Evolutionary conservation across 64 coral and sea anemone species (phyloP).

Genomic region (Hydrozoanthus tunicans): DNA sequence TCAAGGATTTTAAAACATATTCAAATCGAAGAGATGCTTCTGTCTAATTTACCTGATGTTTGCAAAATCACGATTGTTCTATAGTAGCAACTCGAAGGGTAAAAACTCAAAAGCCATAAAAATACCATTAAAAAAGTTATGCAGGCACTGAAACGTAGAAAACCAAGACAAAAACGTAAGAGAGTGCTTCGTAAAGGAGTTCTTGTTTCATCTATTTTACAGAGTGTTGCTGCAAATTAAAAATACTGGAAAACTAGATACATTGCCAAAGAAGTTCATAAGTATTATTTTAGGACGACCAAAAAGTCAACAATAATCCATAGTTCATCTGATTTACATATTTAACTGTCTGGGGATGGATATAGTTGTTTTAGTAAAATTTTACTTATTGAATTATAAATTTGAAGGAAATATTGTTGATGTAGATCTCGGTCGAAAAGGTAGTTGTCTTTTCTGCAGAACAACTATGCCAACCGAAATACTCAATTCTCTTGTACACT

Average conservation of each 20-base stretch:
- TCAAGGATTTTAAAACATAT: background rate
- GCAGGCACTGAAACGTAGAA: background rate
- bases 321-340: background rate
- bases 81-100: background rate
- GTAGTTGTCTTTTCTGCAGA: too few species aligned
- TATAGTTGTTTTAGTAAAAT: too few species aligned
- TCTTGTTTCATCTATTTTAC: background rate
- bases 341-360: constrained; percentile 6
- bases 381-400: too few species aligned
- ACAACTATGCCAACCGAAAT: too few species aligned
- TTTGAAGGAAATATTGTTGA: too few species aligned
- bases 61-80: background rate
- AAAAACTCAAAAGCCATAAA: background rate
- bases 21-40: background rate
- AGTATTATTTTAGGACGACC: constrained; percentile 3
- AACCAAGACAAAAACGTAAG: background rate
- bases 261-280: background rate
- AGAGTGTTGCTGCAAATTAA: background rate
- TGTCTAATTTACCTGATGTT: background rate
- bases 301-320: background rate
- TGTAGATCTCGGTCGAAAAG: too few species aligned
- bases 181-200: background rate
- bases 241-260: background rate
- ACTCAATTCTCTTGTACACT: too few species aligned
- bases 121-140: background rate